Base-by-base conservation (phyloP, 2,797 vertebrate genomes). In the Fistularia tabacaria region DNA sequence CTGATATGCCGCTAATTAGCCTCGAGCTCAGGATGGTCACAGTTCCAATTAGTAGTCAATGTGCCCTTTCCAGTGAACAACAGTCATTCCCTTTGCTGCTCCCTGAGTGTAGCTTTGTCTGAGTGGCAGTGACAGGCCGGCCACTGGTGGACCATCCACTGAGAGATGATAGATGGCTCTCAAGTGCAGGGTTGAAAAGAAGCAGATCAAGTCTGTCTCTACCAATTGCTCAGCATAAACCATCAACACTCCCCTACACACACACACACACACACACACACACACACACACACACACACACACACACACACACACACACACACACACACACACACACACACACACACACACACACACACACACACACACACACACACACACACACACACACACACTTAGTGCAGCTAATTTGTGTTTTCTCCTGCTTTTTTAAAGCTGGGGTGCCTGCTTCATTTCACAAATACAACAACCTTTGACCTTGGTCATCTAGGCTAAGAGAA, bases 151-250 rank as follows among this genome's bases (percentile, higher is more conserved):
- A 68, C 60, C 65, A 69, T 80, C 76, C 65, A 76, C 77, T 52
- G 65, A 75, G 64, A 63, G 58, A 51, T 84, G 86, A 87, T 84
- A 72, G 77, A 86, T 87, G 73, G 54, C 45, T 74, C 51, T 66
- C 14, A 49, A 66, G 39, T 25, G 43, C 36, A n/a, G 62, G 42
- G 54, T 53, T 57, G 68, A 70, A 53, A 66, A 69, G 77, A 51
- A 70, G 57, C 69, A 25, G 68, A 66, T 77, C 74, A 71, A 57
- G 57, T 47, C 41, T 69, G 73, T 79, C 69, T 73, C 36, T 38
- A 36, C 40, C 15, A 42, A 39, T 37, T 45, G 51, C 50, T 50
- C 45, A 14, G 38, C 38, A 56, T 49, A 56, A 66, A 51, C 36
- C 4, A 2, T 8, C 38, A 13, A 14, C 52, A 38, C 46, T 15